Base-by-base conservation (phyloP, 2,888 invertebrate species). In the Torymus auratus region DNA sequence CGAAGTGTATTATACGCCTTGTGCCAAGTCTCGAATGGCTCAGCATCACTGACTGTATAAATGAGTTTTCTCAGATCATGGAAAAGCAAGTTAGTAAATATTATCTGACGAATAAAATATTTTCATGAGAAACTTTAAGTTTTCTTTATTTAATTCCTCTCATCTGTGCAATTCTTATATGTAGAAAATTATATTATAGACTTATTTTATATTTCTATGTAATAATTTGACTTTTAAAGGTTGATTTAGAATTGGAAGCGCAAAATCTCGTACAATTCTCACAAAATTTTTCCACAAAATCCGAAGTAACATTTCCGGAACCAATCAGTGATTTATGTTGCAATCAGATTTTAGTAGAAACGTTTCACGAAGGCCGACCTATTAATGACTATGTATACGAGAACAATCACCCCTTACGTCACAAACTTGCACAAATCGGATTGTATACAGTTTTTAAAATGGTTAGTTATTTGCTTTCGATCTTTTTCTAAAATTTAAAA, bases 381-480 rank as follows among this genome's bases (percentile, higher is more conserved):
- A 89, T 92, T 67, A 85, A 88, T n/a, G 84, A 89, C 60, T 91
- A 89, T 70, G 71, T 89, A 12, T 76, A 83, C 2, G 75, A 80
- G 52, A 81, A 85, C 0, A 83, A 86, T 72, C 64, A 68, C 14
- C 71, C 72, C 20, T 79, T 87, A 2, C 86, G 87, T 64, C 83
- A 88, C 7, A 84, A 86, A 81, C 85, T 92, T 55, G 92, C 92
- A 1, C 85, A 88, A 67, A 86, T 92, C 69, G 92, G 92, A n/a
- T 88, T 92, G 7, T 86, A 90, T 53, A 89, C 91, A 5, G 84
- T 92, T 17, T 85, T 92, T 14, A 91, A 92, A 87, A 93, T 92
- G 92, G 90, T 89, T 67, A 41, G 41, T 41, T 41, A 20, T 61
- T 41, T 41, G 5, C 41, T 41, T 41, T 41, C 0, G 7, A 41